Evolutionary conservation across 2,888 invertebrate species (phyloP), one percentile per base, ranked within the genome.

Genomic region (Cryptocephalus primarius): DNA sequence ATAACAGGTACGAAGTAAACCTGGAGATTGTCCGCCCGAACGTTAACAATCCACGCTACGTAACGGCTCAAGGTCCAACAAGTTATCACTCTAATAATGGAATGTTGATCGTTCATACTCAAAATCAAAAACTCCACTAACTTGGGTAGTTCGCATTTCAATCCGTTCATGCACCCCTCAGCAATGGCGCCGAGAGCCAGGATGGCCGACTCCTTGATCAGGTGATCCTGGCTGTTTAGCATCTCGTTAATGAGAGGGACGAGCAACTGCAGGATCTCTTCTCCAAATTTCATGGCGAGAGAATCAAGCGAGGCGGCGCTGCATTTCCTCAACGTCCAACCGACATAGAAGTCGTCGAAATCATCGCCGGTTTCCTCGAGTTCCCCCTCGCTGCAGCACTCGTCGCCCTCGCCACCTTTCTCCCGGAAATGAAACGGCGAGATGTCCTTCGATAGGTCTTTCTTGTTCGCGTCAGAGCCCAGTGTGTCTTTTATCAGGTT

Each of bases 271-370:
- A 97, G 76, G 49, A 99, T 78, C 52, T 94, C 93, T 51, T 95
- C 94, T 32, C 88, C 83, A 69, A 97, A 99, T 45, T 97, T 94
- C 68, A 93, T 90, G 38, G 99, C 94, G 46, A 99, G 72, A 43
- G 95, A 91, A 73, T 99, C 99, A 46, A 99, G 75, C 0, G 96
- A 96, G 32, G 99, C 97, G 0, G 99, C 99, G 60, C 95, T 94
- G 68, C 99, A 99, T 73, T 99, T 96, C 61, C 95, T 82, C 58
- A 99, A 77, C 73, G 96, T 99, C 97, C 97, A 99, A 68, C 68
- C 68, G 41, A 68, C 63, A 44, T 67, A 66, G 34, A 64, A 79
- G 61, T 54, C 69, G 45, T 66, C 66, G 44, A 66, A 59, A 34
- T 64, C 64, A 42, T 64, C 65, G 10, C 51, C 55, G 39, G 55